Base-by-base conservation (phyloP, 2,888 invertebrate genomes). In the Minunthozetes semirufus region DNA sequence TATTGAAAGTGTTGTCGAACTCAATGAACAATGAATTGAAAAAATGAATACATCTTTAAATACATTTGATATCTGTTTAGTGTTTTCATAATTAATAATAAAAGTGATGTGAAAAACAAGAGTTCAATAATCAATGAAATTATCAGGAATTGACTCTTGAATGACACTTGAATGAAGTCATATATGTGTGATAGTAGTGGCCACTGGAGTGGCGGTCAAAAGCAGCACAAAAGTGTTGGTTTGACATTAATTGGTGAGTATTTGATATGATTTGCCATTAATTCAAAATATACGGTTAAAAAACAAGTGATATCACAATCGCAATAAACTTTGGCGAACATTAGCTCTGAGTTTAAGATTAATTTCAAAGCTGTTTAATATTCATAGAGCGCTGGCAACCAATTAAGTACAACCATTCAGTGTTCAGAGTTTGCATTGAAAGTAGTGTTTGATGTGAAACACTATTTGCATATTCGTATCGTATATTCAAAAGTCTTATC, bases 391-490 rank as follows among this genome's bases (percentile, higher is more conserved):
- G 59, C 27, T 27, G 38, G 63, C 63, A 33, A 63, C 17, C 63
- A 63, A 63, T 63, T 63, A 63, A 63, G 63, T n/a, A 50, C n/a
- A n/a, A 4, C 50, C 50, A 50, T 50, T 5, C n/a, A 50, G 42
- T 42, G 50, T 50, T 4, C 2, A n/a, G n/a, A 50, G n/a, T 50
- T 17, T 50, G n/a, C 17, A 63, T 9, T 63, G 15, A 9, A 63
- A 33, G 63, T 33, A 63, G 17, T 6, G 19, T 22, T 15, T 19
- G n/a, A 68, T 38, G 11, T 68, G 27, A 29, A 33, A 42, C 8
- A 29, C 15, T 68, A 68, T 68, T 68, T 68, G 68, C 68, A 68
- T 68, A 68, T 68, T 68, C 42, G 38, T 22, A 25, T 22, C 27
- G 22, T 53, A 19, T 53, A 22, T 19, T n/a, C n/a, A 61, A 33